Base-by-base conservation (phyloP, 2,797 vertebrate species). In the Megalops cyprinoides region DNA sequence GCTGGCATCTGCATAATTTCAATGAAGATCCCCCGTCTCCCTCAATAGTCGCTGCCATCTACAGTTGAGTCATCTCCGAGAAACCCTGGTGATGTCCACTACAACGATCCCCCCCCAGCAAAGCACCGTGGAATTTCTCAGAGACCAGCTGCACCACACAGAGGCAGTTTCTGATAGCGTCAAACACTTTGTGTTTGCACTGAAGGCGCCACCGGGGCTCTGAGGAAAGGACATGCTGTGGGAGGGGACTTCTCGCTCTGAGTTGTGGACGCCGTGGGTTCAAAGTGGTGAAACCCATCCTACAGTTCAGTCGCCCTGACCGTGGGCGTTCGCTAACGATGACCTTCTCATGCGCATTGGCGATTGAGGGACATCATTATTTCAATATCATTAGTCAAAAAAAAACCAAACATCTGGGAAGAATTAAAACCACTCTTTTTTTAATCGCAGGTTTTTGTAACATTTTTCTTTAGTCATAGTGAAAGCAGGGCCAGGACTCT, bases 101-200 rank as follows among this genome's bases (percentile, higher is more conserved):
- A 87, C 74, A 80, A 58, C 80, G 8, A 83, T 84, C 79, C 84
- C 55, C n/a, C n/a, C n/a, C 67, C 42, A 44, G 77, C 20, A 80
- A 89, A 90, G 84, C 71, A 67, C 85, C 85, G 76, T 76, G 60
- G 87, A 85, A 89, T 82, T 82, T 79, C n/a, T 85, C 81, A 39
- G 7, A 65, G 39, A 34, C 23, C 42, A 4, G n/a, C 20, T 20
- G 5, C 5, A n/a, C 23, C 15, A 25, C n/a, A 48, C 20, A 48
- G 4, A 58, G 25, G 62, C 28, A 46, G 55, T 34, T 49, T 39
- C 51, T 73, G 18, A 34, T 49, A 34, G 76, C 78, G 65, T 25
- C 20, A 56, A 86, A 15, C 23, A 60, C 80, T 88, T 89, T 89
- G 80, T 44, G 82, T 89, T 85, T 80, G 65, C 20, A 23, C 39